Evolutionary conservation across 2,113 vertebrate genomes (phyloP).

Genomic region (Edolisoma coerulescens): DNA sequence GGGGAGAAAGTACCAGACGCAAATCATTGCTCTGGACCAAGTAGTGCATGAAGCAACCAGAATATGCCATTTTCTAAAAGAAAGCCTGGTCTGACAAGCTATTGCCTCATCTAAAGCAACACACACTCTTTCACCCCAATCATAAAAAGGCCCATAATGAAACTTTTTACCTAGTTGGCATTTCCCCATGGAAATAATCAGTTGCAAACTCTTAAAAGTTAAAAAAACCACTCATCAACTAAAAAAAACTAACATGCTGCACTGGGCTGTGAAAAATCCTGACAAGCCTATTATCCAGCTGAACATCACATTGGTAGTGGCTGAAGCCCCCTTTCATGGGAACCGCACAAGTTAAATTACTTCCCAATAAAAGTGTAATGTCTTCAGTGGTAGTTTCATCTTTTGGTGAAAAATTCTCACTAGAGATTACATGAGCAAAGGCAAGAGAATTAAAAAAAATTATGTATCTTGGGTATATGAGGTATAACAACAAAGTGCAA

Average conservation of each 20-base stretch:
- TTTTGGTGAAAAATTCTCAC: neutral
- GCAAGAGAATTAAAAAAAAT: neutral
- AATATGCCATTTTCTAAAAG: neutral
- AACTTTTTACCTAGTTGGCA: neutral
- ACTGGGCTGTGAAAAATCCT: neutral
- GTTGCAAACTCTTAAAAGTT: neutral
- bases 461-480: neutral
- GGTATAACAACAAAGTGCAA: neutral
- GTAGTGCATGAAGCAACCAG: neutral
- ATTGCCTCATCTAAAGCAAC: neutral
- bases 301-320: neutral
- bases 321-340: neutral
- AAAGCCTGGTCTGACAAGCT: neutral
- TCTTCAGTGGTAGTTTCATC: neutral
- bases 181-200: neutral
- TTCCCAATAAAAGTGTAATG: neutral
- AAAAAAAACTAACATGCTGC: neutral
- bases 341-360: neutral
- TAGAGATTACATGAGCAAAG: neutral
- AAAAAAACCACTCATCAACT: rapidly evolving
- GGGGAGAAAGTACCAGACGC: neutral
- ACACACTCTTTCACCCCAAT: neutral
- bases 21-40: neutral
- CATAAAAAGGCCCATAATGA: neutral
- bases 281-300: neutral